phyloP scores from a whole-genome alignment of 2,113 vertebrate species.

The Oreochromis spilurus region DNA sequence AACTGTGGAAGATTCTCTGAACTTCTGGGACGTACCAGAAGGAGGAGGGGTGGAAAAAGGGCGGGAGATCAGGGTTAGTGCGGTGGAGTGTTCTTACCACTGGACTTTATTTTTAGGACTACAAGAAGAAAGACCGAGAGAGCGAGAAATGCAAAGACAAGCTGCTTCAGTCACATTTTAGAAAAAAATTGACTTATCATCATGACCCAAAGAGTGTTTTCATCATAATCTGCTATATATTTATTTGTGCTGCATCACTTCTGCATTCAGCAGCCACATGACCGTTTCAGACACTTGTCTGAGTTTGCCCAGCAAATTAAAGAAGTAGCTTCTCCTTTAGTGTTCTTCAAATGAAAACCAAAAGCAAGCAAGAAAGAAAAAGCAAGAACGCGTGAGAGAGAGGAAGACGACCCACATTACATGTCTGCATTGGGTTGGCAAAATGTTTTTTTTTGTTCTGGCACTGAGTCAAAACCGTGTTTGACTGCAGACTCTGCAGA shows the following conservation, averaged over 20 bases:
- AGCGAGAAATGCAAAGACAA: neutral
- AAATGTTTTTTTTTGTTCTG: neutral
- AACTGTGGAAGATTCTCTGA: slow-evolving; percentile 47
- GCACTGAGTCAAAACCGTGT: neutral
- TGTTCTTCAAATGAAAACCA: neutral
- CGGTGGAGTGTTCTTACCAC: slow-evolving; percentile 37
- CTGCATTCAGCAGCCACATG: neutral
- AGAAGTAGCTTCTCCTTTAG: neutral
- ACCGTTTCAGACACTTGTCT: neutral
- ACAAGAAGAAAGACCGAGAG: neutral
- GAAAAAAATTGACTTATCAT: neutral
- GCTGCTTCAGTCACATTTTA: neutral
- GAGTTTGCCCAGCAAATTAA: neutral
- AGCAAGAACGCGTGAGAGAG: neutral
- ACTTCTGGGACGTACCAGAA: slow-evolving; percentile 7
- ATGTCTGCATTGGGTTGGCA: neutral
- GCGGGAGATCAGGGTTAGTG: slow-evolving; percentile 32
- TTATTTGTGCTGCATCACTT: neutral
- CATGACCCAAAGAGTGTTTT: neutral
- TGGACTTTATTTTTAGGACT: slow-evolving; percentile 41
- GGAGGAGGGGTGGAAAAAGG: slow-evolving; percentile 24
- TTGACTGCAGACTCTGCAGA: neutral
- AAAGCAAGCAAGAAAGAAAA: neutral
- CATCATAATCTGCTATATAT: neutral
- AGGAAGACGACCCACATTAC: neutral